Base-by-base conservation (phyloP, 2,113 vertebrate genomes). In the Halcyon senegalensis region DNA sequence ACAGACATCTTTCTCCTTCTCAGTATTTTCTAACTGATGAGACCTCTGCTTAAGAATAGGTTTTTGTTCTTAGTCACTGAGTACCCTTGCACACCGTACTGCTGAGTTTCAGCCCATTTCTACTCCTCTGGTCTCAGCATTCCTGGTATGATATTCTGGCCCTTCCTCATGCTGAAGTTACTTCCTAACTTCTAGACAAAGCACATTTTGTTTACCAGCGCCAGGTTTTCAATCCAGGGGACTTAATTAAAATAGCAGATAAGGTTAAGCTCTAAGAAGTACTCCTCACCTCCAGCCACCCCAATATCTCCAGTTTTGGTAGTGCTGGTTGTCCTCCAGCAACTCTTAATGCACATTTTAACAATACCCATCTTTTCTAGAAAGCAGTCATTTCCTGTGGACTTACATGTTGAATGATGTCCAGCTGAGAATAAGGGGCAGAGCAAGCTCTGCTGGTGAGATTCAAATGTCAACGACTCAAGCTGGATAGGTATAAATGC, bases 11-110 rank as follows among this genome's bases (percentile, higher is more conserved):
- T 63, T 87, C 73, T 81, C 66, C 93, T 96, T 96, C 95, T 95
- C 90, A 88, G 92, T 96, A 97, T 91, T 94, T 93, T 83, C 82
- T 89, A 95, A 93, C 94, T 93, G 95, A 82, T 91, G 70, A 91
- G 48, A 53, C 28, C 41, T 21, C 48, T 76, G 53, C 30, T 85
- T 64, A 85, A 92, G 30, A 94, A 74, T 0, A 90, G 67, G 58
- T 33, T 96, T 90, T 85, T 90, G 77, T 68, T 94, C 46, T 96
- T 93, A 95, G 43, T 95, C 96, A 93, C 48, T 51, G 37, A 73
- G 48, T 53, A 27, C 9, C 31, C 58, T 70, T 62, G 58, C 46
- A 56, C 69, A 27, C 2, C 6, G 4, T n/a, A 33, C 43, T 60
- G 39, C 39, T 93, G 23, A 82, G 39, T 93, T 94, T 77, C 91